Percentiles rank a stretch among this genome's conserved stretches.
Evolutionary conservation across 2,888 invertebrate species (phyloP).

Genomic region (Acanthopleura granulata): DNA sequence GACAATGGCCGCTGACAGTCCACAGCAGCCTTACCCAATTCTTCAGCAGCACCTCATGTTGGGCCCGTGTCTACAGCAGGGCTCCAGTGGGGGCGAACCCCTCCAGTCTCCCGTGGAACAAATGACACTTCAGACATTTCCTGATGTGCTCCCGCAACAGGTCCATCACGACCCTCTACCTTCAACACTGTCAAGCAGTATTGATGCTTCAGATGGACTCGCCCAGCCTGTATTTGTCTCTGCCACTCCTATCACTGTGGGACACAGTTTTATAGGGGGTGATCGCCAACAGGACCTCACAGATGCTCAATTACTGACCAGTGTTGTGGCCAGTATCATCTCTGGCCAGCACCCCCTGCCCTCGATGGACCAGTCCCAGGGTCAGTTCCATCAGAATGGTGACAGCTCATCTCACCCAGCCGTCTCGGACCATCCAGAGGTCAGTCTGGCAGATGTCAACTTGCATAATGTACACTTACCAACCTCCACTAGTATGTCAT

Average conservation of each 20-base stretch:
- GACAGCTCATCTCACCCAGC: neutral
- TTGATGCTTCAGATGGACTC: neutral
- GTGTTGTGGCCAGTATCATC: conserved; percentile 17
- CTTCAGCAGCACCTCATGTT: conserved; percentile 9
- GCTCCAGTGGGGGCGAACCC: neutral
- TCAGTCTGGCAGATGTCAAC: conserved; percentile 1
- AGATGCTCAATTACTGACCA: conserved; percentile 15
- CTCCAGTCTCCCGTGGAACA: conserved; percentile 4
- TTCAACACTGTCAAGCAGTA: neutral
- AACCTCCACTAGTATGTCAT: neutral
- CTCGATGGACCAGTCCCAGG: neutral
- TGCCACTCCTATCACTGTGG: neutral
- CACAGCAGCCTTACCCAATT: neutral
- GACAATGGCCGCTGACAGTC: neutral
- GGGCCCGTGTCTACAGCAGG: neutral
- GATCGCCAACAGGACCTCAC: conserved; percentile 13
- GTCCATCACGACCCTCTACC: neutral
- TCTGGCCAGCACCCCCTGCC: conserved; percentile 13
- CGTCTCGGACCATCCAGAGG: neutral
- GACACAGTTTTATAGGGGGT: neutral
- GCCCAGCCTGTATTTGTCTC: conserved; percentile 13
- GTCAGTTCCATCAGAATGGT: conserved; percentile 4
- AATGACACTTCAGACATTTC: conserved; percentile 1
- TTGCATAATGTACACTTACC: conserved; percentile 13
- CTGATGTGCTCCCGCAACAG: conserved; percentile 8